phyloP scores from a whole-genome alignment of 2,113 vertebrate species.

The Lanius ludovicianus region DNA sequence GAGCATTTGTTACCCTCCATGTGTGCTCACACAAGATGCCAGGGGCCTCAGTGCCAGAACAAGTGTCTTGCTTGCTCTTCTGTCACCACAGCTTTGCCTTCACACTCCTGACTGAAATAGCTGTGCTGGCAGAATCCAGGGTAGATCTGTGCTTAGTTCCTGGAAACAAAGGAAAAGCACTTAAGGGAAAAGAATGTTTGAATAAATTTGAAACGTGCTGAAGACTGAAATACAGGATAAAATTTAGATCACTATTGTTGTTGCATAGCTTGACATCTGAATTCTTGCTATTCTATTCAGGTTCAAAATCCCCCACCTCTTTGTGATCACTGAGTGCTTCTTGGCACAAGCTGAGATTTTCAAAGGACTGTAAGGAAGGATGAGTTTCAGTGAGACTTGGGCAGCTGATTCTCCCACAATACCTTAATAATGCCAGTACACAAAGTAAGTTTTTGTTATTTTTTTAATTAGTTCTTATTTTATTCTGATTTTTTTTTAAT shows the following conservation, averaged over 20 bases:
- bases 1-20: not conserved
- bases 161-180: conserved; percentile 45
- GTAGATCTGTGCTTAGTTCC: not conserved
- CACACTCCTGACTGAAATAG: conserved; percentile 40
- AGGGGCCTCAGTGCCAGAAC: conserved; percentile 16
- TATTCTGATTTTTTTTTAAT: not conserved
- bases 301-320: not conserved
- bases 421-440: not conserved
- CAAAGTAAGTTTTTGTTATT: not conserved
- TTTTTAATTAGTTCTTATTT: not conserved
- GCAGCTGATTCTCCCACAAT: not conserved
- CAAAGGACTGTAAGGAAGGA: not conserved
- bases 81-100: conserved; percentile 44
- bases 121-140: conserved; percentile 29
- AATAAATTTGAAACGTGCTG: conserved; percentile 22
- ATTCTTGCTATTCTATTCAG: not conserved
- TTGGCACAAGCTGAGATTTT: not conserved
- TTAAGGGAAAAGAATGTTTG: conserved; percentile 23
- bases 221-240: conserved; percentile 19
- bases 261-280: not conserved
- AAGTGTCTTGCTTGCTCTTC: conserved; percentile 47
- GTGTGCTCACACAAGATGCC: conserved; percentile 1
- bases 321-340: not conserved
- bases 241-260: conserved; percentile 9
- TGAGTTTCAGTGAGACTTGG: not conserved